phyloP scores from a whole-genome alignment of 2,113 vertebrate species.

The Corythoichthys intestinalis region DNA sequence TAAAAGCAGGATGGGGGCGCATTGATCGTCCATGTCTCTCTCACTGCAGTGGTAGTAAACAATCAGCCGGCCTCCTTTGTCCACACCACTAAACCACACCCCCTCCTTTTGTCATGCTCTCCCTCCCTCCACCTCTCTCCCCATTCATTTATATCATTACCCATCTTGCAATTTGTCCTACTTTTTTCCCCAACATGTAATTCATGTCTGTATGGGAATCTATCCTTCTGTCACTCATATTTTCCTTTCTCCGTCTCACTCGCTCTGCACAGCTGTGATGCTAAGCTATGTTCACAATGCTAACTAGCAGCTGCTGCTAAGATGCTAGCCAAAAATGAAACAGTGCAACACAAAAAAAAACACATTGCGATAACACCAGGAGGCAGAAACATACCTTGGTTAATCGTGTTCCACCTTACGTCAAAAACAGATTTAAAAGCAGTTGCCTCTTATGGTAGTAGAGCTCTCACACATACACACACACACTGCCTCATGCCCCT shows the following conservation, averaged over 20 bases:
- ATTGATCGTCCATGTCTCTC: slow-evolving; percentile 35
- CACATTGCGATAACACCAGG: background rate
- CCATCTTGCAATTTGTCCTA: slow-evolving; percentile 6
- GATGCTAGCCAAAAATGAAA: slow-evolving; percentile 15
- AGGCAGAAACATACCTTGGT: slow-evolving; percentile 65
- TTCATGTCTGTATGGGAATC: slow-evolving; percentile 10
- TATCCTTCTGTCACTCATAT: background rate
- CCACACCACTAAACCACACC: slow-evolving; percentile 72
- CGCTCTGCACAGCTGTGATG: slow-evolving; percentile 19
- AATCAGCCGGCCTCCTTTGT: slow-evolving; percentile 74
- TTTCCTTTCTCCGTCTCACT: background rate
- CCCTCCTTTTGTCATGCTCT: slow-evolving; percentile 69
- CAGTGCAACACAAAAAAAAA: slow-evolving; percentile 12
- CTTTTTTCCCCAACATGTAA: slow-evolving; percentile 1
- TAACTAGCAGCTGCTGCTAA: slow-evolving; percentile 38
- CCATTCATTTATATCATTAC: slow-evolving; percentile 5
- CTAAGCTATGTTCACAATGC: slow-evolving; percentile 30
- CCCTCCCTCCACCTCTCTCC: slow-evolving; percentile 22
- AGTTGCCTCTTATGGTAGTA: slow-evolving; percentile 48
- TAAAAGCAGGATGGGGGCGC: slow-evolving; percentile 11
- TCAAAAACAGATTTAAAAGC: slow-evolving; percentile 59
- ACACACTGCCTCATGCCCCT: slow-evolving; percentile 30
- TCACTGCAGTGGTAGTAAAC: slow-evolving; percentile 69
- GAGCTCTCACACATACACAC: slow-evolving; percentile 37
- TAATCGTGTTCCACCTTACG: slow-evolving; percentile 64